phyloP scores from a whole-genome alignment of 2,888 invertebrate species.

The Drosophila cyrtoloma region DNA sequence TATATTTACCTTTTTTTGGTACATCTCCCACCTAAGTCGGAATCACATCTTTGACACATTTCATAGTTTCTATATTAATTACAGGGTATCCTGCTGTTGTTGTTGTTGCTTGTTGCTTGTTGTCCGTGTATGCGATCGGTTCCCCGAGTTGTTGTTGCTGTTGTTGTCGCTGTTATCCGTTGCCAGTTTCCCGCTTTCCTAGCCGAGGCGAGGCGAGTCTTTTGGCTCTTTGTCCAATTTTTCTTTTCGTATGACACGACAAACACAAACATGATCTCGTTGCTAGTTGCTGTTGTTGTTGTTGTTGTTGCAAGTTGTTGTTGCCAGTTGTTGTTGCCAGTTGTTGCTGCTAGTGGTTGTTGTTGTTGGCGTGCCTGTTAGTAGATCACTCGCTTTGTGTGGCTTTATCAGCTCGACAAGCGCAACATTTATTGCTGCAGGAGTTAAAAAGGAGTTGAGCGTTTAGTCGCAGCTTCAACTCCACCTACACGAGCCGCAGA shows the following conservation, averaged over 20 bases:
- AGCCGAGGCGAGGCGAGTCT: slow-evolving; percentile 36
- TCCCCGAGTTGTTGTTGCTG: slow-evolving; percentile 40
- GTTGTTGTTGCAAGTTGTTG: slow-evolving; percentile 49
- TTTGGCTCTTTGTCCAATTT: slow-evolving; percentile 60
- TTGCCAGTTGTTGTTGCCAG: slow-evolving; percentile 36
- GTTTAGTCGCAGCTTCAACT: slow-evolving; percentile 61
- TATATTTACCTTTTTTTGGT: background rate
- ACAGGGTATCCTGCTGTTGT: slow-evolving; percentile 29
- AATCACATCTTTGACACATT: background rate
- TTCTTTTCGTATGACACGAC: slow-evolving; percentile 80
- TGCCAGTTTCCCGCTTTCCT: slow-evolving; percentile 27
- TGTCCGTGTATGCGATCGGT: slow-evolving; percentile 34
- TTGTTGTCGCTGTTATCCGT: slow-evolving; percentile 46
- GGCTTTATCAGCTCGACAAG: slow-evolving; percentile 79
- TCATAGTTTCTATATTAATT: background rate
- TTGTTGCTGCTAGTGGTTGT: slow-evolving; percentile 48
- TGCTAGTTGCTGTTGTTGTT: slow-evolving; percentile 58
- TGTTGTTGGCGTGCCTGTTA: slow-evolving; percentile 72
- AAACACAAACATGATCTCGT: slow-evolving; percentile 80
- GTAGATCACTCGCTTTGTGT: slow-evolving; percentile 81
- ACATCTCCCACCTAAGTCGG: background rate
- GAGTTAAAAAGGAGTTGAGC: slow-evolving; percentile 72
- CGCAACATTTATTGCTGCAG: slow-evolving; percentile 75
- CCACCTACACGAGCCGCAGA: slow-evolving; percentile 62
- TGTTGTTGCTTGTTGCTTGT: slow-evolving; percentile 17